phyloP scores from a whole-genome alignment of 2,797 vertebrate species.

The Smutsia gigantea region DNA sequence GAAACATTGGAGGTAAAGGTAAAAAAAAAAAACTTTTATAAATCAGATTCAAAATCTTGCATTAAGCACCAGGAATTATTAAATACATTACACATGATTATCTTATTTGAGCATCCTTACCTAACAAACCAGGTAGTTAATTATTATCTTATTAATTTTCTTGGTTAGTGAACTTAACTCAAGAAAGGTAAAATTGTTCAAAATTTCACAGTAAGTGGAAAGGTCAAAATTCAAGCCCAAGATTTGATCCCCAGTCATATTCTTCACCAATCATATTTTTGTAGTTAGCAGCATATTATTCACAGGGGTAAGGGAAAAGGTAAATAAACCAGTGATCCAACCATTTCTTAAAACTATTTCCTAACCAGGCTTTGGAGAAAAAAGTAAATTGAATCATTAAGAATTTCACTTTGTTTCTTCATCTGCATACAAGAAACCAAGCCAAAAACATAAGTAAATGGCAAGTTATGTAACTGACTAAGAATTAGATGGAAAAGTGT shows the following conservation, averaged over 20 bases:
- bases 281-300: not conserved
- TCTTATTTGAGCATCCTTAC: not conserved
- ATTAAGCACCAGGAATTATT: not conserved
- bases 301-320: not conserved
- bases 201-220: not conserved
- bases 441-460: not conserved
- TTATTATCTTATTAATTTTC: not conserved
- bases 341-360: not conserved
- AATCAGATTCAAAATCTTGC: not conserved
- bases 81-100: not conserved
- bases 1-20: not conserved
- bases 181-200: not conserved
- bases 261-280: not conserved
- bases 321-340: not conserved
- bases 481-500: constrained; percentile 3
- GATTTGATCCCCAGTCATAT: not conserved
- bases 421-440: constrained; percentile 1
- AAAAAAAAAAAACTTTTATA: not conserved
- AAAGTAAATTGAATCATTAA: not conserved
- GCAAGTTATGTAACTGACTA: not conserved
- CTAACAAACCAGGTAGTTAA: not conserved
- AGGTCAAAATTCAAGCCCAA: not conserved
- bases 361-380: not conserved
- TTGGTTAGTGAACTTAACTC: not conserved
- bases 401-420: not conserved